Conservation (phyloP, 2,888 invertebrate genomes). For the Zootermopsis nevadensis region DNA sequence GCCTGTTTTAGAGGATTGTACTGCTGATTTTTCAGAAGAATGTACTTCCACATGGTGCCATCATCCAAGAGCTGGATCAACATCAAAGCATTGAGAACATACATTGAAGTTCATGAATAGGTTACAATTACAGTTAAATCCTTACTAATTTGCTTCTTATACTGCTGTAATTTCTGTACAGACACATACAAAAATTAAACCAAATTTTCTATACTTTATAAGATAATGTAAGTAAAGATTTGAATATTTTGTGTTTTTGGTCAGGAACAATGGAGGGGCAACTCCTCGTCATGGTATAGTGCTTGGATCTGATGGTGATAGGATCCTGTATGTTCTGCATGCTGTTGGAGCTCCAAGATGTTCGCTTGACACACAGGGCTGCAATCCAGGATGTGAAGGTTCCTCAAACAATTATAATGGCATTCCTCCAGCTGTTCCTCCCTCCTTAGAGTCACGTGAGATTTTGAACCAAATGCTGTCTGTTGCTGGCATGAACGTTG, state of each 20-base stretch:
- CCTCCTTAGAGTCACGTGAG: constrained; percentile 72
- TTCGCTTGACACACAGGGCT: constrained; percentile 66
- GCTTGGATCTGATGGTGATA: constrained; percentile 65
- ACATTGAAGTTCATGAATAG: no score
- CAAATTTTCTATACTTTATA: background rate
- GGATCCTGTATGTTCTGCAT: constrained; percentile 83
- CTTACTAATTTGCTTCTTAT: no score
- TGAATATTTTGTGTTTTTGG: background rate
- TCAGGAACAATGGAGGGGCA: constrained; percentile 75
- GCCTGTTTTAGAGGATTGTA: no score
- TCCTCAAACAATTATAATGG: constrained; percentile 72
- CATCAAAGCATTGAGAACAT: no score
- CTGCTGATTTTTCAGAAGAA: no score
- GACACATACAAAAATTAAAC: background rate
- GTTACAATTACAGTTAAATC: no score
- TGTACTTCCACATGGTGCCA: no score
- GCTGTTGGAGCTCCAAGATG: constrained; percentile 88
- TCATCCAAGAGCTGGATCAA: no score
- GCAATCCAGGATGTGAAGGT: constrained; percentile 77
- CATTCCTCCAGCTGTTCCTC: constrained; percentile 73
- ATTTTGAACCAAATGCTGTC: constrained; percentile 80
- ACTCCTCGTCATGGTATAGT: constrained; percentile 76
- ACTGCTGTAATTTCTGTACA: background rate
- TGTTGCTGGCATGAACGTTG: constrained; percentile 71
- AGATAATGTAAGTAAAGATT: background rate